Evolutionary conservation across 1,140 invertebrate genomes (phyloP).

Genomic region (Venustaconcha ellipsiformis): DNA sequence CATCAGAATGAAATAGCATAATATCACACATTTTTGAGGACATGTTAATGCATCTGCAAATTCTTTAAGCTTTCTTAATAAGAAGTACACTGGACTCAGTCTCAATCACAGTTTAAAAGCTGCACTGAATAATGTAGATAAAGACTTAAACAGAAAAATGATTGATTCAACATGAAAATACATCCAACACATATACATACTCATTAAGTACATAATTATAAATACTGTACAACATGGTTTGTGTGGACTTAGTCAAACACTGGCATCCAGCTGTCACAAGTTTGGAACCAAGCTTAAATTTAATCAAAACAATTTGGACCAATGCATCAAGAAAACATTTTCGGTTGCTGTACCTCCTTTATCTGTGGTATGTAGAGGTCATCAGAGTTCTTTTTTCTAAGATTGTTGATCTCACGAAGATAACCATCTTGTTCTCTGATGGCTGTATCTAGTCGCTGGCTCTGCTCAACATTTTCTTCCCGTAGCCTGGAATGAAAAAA

Average conservation of each 20-base stretch:
- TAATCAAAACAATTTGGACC: background rate
- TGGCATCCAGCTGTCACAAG: no score
- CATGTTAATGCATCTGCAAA: no score
- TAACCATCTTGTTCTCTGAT: constrained; percentile 43
- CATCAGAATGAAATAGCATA: no score
- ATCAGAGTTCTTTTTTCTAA: constrained; percentile 46
- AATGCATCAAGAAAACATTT: background rate
- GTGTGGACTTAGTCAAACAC: no score
- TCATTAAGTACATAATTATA: background rate
- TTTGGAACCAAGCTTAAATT: background rate
- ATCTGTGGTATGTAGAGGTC: constrained; percentile 62
- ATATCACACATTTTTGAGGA: no score
- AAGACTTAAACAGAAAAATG: no score
- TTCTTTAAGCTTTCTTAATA: no score
- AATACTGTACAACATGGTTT: background rate
- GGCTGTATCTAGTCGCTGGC: constrained; percentile 21
- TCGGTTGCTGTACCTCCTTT: constrained; percentile 50
- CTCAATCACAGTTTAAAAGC: no score
- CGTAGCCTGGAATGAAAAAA: constrained; percentile 9
- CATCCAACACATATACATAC: background rate
- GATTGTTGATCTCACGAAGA: constrained; percentile 32
- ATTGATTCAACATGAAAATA: no score
- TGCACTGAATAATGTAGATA: background rate
- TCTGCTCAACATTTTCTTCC: constrained; percentile 15
- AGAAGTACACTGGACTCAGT: no score